Evolutionary conservation across 2,797 vertebrate genomes (phyloP).

Genomic region (Acanthiza pusilla): DNA sequence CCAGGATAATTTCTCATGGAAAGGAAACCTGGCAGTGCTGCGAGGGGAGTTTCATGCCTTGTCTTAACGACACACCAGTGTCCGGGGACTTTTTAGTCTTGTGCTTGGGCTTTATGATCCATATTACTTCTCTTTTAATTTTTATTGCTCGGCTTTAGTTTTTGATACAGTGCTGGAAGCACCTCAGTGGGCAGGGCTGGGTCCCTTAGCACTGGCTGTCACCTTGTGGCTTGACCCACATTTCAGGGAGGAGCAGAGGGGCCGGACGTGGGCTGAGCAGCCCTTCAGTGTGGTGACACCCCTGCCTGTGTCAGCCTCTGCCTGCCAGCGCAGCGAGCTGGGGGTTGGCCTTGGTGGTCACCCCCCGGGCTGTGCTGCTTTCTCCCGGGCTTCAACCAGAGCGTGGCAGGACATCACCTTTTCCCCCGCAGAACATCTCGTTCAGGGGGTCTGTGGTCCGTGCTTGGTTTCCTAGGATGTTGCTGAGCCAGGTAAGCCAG

Average conservation of each 20-base stretch:
- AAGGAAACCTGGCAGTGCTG: background rate
- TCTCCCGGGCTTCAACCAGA: background rate
- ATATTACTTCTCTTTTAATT: constrained; percentile 30
- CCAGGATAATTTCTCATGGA: background rate
- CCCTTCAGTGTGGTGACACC: background rate
- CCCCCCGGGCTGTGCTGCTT: background rate
- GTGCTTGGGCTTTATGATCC: constrained; percentile 22
- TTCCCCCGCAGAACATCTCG: background rate
- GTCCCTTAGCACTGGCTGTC: background rate
- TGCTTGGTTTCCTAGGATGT: background rate
- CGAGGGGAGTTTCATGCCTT: background rate
- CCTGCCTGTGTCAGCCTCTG: background rate
- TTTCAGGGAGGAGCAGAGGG: background rate
- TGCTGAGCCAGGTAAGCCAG: background rate
- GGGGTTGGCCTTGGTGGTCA: background rate
- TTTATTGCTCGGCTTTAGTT: constrained; percentile 26
- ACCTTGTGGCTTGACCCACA: constrained; percentile 19
- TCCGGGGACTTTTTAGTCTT: background rate
- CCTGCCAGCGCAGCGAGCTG: background rate
- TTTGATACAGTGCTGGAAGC: background rate
- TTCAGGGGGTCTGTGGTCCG: background rate
- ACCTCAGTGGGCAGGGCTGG: background rate
- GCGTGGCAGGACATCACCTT: accelerated
- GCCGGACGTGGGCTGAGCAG: accelerated
- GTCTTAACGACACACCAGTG: background rate